Conservation (phyloP, 2,888 invertebrate species). For the Acanthosepion pharaonis region DNA sequence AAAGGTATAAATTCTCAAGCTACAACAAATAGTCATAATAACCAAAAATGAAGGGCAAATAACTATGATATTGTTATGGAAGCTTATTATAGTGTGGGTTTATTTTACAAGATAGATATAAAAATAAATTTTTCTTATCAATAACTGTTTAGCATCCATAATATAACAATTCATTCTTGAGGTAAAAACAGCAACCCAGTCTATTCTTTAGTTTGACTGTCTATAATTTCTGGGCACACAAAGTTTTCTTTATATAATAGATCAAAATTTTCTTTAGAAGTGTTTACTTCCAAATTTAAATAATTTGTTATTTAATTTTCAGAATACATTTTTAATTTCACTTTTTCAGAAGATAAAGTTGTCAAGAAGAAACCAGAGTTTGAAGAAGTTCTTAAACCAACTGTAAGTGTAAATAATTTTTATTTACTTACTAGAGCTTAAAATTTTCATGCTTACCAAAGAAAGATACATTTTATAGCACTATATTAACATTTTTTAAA, state of each 20-base stretch:
- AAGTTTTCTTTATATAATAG: not conserved
- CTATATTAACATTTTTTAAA: too few relatives aligned
- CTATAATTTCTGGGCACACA: not conserved
- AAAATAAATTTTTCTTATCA: too few relatives aligned
- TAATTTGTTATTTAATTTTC: not conserved
- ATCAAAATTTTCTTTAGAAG: not conserved
- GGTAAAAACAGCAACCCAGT: not conserved
- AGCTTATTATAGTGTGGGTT: too few relatives aligned
- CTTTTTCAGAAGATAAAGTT: constrained; percentile 24
- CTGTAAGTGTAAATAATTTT: not conserved
- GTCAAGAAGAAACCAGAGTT: constrained; percentile 24
- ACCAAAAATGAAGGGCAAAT: too few relatives aligned
- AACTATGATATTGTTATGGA: too few relatives aligned
- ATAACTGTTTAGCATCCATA: too few relatives aligned
- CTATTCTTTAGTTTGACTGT: not conserved
- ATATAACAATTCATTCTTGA: too few relatives aligned
- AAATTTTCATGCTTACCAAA: not conserved
- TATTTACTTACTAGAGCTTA: not conserved
- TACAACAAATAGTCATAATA: too few relatives aligned
- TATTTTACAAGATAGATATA: too few relatives aligned
- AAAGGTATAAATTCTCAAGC: too few relatives aligned
- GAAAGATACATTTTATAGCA: too few relatives aligned
- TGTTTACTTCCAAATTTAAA: not conserved
- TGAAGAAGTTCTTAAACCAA: constrained; percentile 42
- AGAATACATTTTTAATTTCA: not conserved